Conservation (phyloP, 1,140 invertebrate genomes). For the Solen grandis region DNA sequence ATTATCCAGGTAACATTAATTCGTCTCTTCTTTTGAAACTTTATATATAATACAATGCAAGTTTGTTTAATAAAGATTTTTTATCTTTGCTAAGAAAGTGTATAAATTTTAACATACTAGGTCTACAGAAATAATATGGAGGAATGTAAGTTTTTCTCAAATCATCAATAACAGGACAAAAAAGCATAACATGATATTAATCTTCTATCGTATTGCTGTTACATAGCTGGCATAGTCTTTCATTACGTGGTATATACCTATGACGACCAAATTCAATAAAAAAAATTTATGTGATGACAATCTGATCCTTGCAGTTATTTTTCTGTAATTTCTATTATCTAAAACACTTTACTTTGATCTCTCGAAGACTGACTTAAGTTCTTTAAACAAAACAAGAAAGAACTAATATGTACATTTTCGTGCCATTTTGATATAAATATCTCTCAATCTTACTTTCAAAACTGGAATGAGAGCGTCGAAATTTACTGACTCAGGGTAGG, state of each 20-base stretch:
- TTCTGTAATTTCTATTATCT: not conserved
- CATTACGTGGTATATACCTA: not conserved
- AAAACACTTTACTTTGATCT: not conserved
- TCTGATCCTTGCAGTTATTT: not conserved
- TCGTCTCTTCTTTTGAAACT: not conserved
- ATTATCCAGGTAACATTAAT: not conserved
- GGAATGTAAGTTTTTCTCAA: not conserved
- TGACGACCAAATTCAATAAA: not conserved
- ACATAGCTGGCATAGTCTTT: not conserved
- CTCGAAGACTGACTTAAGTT: not conserved
- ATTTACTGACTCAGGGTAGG: not conserved
- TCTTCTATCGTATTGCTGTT: not conserved
- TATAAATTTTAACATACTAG: not conserved
- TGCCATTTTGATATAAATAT: conserved; percentile 6
- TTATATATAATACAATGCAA: not conserved
- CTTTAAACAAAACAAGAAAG: not conserved
- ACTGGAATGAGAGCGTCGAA: not conserved
- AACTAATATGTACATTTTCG: not conserved
- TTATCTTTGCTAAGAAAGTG: not conserved
- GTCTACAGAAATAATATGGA: not conserved
- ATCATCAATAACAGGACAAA: not conserved
- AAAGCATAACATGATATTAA: not conserved
- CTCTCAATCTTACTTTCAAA: not conserved
- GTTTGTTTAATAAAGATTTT: not conserved
- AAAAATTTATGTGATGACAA: not conserved